These are phyloP conservation scores for Samia ricini DNA, from an alignment of 1,140 invertebrate species.

Conservation along the genomic window DNA sequence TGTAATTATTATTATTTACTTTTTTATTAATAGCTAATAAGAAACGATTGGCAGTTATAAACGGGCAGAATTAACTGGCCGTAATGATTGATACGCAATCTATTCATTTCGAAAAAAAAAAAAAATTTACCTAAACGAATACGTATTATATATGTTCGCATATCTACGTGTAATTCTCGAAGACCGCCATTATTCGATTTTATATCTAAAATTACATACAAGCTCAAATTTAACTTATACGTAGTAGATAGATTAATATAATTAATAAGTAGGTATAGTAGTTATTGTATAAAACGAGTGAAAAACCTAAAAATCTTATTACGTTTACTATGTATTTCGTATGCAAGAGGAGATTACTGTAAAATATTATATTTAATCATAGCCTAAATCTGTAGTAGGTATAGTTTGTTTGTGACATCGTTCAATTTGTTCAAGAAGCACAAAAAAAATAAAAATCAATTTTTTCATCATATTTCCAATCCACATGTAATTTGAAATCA, in stretches of 20 bases:
- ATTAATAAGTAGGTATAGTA: conserved; percentile 63
- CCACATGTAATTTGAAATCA: background rate
- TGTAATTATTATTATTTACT: conserved; percentile 39
- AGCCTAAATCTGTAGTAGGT: conserved; percentile 64
- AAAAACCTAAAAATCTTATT: conserved; percentile 71
- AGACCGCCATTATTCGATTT: conserved; percentile 21
- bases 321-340: conserved; percentile 45
- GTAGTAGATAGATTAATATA: conserved; percentile 55
- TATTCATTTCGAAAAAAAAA: background rate
- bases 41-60: conserved; percentile 68
- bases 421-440: conserved; percentile 6
- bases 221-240: conserved; percentile 74
- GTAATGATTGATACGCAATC: conserved; percentile 11
- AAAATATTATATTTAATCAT: conserved; percentile 71
- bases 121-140: background rate
- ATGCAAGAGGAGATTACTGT: conserved; percentile 66
- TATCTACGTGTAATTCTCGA: conserved; percentile 25
- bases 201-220: conserved; percentile 53
- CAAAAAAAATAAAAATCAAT: background rate
- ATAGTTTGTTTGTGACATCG: conserved; percentile 33
- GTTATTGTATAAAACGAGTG: conserved; percentile 74
- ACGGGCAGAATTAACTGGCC: conserved; percentile 26
- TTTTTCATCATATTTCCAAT: background rate
- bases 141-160: conserved; percentile 15
- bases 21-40: conserved; percentile 52